A percentile compares a stretch with the other conserved stretches of the same genome.
These are phyloP conservation scores for Rhopalosiphum nymphaeae DNA, from an alignment of 2,888 invertebrate genomes.

Conservation along the genomic window DNA sequence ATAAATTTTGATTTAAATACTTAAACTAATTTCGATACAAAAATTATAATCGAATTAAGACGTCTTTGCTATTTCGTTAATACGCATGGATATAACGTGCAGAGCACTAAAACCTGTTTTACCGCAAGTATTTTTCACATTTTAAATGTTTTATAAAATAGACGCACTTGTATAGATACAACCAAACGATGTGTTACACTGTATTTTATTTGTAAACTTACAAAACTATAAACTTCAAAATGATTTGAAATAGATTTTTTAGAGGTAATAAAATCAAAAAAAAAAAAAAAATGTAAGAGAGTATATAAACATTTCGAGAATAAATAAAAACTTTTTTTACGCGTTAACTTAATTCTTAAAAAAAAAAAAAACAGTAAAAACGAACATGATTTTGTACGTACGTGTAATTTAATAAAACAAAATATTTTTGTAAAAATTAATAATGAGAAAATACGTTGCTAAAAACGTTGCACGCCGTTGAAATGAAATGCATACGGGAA, in stretches of 20 bases:
- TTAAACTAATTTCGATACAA: not conserved
- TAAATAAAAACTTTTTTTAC: not conserved
- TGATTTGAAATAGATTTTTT: not conserved
- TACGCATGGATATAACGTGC: not conserved
- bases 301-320: not conserved
- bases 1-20: slow-evolving; percentile 15
- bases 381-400: not conserved
- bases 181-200: not conserved
- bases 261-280: not conserved
- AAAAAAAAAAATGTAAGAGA: not conserved
- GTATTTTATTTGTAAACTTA: not conserved
- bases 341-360: too few species aligned
- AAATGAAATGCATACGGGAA: not conserved
- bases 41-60: not conserved
- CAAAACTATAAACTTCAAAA: slow-evolving; percentile 1
- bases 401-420: not conserved
- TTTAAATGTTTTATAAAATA: slow-evolving; percentile 14
- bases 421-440: not conserved
- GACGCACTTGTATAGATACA: not conserved
- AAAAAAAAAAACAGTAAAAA: not conserved
- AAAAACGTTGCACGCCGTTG: too few species aligned
- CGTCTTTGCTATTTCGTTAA: not conserved
- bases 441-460: not conserved
- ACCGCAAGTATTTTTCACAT: not conserved
- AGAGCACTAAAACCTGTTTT: slow-evolving; percentile 37